Base-by-base conservation (phyloP, 2,797 vertebrate genomes). In the Spheniscus humboldti region DNA sequence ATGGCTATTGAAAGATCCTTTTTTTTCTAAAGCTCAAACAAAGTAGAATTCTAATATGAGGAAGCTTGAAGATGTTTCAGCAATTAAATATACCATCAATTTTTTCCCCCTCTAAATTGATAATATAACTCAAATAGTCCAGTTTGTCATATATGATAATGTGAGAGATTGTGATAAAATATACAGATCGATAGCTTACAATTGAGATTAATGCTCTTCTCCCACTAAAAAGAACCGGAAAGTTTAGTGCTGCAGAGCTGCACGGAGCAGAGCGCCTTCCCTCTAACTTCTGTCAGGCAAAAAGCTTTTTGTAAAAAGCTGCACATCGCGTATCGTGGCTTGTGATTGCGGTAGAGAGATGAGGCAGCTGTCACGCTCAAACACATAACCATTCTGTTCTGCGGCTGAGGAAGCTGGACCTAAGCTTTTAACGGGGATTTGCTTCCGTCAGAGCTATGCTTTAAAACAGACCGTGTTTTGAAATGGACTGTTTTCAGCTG, bases 1-100 rank as follows among this genome's bases (percentile, higher is more conserved):
- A 95, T 86, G 82, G 85, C 79, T 60, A 95, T 94, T 96, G 88
- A 96, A 96, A 79, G 41, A 81, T 90, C 45, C 77, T 94, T 83
- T 90, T 86, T 76, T 64, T 33, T 41, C 87, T 93, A 43, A 81
- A 97, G 76, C 43, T 52, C 35, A 82, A 45, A 85, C 62, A 91
- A 92, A 33, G 45, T 57, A 64, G 86, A 95, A 95, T 94, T 67
- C 47, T 8, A 92, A 64, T 64, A 79, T 28, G n/a, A 71, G 59
- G 77, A 60, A 87, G 57, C 79, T 53, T 60, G 66, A 96, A 74
- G 83, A 89, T 37, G 28, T 68, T 83, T 62, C 64, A 93, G 83
- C 78, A 76, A 90, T 97, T 95, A 88, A 81, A 94, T 50, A 64
- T 18, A 39, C 50, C n/a, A 84, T 72, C 86, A 25, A 43, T 74